phyloP scores from a whole-genome alignment of 2,113 vertebrate genomes.

The Labeo rohita region DNA sequence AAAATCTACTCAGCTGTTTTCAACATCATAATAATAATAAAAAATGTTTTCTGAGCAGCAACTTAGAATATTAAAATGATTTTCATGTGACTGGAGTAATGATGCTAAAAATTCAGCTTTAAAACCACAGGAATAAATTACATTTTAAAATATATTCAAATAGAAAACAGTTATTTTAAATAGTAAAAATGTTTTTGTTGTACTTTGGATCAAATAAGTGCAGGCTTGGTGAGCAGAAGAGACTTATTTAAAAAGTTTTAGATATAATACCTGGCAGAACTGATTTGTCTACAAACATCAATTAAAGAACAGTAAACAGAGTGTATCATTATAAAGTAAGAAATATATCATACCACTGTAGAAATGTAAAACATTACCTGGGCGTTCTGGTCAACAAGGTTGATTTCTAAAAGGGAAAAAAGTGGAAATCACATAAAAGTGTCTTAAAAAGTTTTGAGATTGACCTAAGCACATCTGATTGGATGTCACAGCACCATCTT shows the following conservation, averaged over 20 bases:
- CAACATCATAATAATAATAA: no score
- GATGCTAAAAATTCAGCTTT: no score
- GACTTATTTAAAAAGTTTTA: background rate
- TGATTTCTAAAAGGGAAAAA: conserved; percentile 64
- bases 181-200: no score
- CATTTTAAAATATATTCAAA: no score
- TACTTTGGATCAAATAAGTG: no score
- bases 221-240: no score
- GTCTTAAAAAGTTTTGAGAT: background rate
- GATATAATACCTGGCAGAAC: background rate
- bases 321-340: background rate
- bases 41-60: no score
- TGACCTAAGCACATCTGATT: background rate
- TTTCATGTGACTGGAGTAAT: no score
- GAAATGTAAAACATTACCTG: conserved; percentile 59
- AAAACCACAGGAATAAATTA: no score
- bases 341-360: background rate
- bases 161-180: no score
- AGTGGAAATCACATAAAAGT: background rate
- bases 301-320: background rate
- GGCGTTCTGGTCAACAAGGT: conserved; percentile 36
- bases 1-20: no score
- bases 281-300: background rate
- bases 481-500: background rate
- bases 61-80: no score